Base-by-base conservation (phyloP, 2,113 vertebrate species). In the Carassius auratus region DNA sequence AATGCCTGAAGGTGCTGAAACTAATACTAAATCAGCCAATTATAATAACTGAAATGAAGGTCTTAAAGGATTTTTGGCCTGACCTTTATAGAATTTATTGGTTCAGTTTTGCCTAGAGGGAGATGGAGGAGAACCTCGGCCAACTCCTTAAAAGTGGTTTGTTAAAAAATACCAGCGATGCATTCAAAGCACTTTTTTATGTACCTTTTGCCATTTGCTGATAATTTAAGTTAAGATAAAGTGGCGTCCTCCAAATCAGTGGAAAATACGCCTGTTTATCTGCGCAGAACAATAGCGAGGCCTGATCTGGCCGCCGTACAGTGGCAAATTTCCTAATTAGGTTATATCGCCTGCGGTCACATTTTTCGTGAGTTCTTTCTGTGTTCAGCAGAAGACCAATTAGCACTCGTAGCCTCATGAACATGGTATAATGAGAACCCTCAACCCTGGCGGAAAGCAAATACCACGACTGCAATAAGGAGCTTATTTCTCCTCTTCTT, bases 291-390 rank as follows among this genome's bases (percentile, higher is more conserved):
- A 57, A 88, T 55, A 80, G 57, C 78, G 77, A 74, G 79, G 85
- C 89, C 87, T 89, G 88, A 89, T 90, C 88, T 89, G 87, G 83
- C 86, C 90, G 87, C 50, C 87, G 86, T 86, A 89, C 84, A 86
- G 90, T 90, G 91, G 89, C 90, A 90, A 90, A 90, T 89, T 88
- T 90, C 89, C 91, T 92, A 92, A 92, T 92, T 92, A 92, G 89
- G 87, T 92, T 90, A 89, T 90, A 92, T 92, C 86, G 91, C 91
- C 90, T 89, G 86, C 90, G 88, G 91, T 92, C 91, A 91, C 89
- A 91, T 92, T 90, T 91, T 92, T 86, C 86, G 85, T 82, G 88
- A 87, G 88, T 90, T 87, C 89, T 91, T 89, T 92, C 86, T 90
- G 87, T 92, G 87, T 91, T 91, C 89, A 86, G 78, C 87, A 87